phyloP scores from a whole-genome alignment of 1,140 invertebrate species.

The Chrysopa pallens region DNA sequence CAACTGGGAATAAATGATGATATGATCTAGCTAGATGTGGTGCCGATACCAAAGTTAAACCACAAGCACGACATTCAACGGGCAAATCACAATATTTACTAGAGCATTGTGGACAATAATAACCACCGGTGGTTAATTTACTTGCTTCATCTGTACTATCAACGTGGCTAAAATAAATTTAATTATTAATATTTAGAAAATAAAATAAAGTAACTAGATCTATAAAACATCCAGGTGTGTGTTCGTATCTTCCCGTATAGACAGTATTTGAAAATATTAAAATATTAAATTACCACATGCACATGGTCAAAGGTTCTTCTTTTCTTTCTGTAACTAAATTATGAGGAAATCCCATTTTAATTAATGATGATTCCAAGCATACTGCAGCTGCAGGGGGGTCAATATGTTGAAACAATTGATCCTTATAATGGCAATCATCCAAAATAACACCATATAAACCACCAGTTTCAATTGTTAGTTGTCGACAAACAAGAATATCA shows the following conservation, averaged over 20 bases:
- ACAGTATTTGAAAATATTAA: not conserved
- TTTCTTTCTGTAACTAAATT: slow-evolving; percentile 34
- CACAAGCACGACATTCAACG: slow-evolving; percentile 89
- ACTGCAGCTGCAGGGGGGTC: slow-evolving; percentile 73
- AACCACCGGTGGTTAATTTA: slow-evolving; percentile 55
- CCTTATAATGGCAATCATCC: slow-evolving; percentile 80
- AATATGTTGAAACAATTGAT: slow-evolving; percentile 59
- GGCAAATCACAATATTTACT: slow-evolving; percentile 97
- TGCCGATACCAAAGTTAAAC: slow-evolving; percentile 89
- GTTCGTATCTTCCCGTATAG: no score
- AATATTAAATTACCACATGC: slow-evolving; percentile 67
- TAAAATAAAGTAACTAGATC: no score
- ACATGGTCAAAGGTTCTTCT: slow-evolving; percentile 55
- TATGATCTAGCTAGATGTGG: slow-evolving; percentile 93
- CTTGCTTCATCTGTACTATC: slow-evolving; percentile 49
- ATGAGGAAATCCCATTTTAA: slow-evolving; percentile 89
- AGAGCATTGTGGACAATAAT: slow-evolving; percentile 90
- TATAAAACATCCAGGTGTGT: no score
- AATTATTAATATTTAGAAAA: slow-evolving; percentile 2
- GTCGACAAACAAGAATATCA: slow-evolving; percentile 82
- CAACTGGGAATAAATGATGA: slow-evolving; percentile 89
- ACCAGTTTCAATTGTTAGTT: slow-evolving; percentile 65
- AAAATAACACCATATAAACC: slow-evolving; percentile 75
- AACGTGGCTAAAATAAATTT: slow-evolving; percentile 44
- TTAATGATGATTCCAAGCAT: slow-evolving; percentile 62